Conservation (phyloP, 2,797 vertebrate genomes). For the Anguilla megastoma region DNA sequence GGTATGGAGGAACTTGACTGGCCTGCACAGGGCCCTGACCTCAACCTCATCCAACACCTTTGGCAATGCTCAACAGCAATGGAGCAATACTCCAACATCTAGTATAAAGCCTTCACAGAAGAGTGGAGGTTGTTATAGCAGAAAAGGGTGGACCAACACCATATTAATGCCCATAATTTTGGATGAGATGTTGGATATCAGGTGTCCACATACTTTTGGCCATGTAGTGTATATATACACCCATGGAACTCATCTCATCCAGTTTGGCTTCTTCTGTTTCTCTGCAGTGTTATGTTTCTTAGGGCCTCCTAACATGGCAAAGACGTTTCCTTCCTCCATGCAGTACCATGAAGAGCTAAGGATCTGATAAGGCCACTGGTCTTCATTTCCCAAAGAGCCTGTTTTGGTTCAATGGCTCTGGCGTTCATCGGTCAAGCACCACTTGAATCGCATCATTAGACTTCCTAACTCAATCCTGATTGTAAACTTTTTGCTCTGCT, state of each 20-base stretch:
- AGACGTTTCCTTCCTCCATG: neutral
- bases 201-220: too few species aligned
- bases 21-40: too few species aligned
- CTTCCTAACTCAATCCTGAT: neutral
- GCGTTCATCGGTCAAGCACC: neutral
- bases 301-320: neutral
- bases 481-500: neutral
- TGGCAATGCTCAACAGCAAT: too few species aligned
- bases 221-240: neutral
- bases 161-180: too few species aligned
- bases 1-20: too few species aligned
- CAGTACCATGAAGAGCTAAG: neutral
- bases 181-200: too few species aligned
- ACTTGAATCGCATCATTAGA: neutral
- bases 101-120: too few species aligned
- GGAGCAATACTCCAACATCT: too few species aligned
- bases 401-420: slow-evolving; percentile 58
- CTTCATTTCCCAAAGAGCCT: slow-evolving; percentile 64
- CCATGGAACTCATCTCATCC: neutral
- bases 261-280: neutral
- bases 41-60: too few species aligned
- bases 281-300: neutral
- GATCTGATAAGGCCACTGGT: slow-evolving; percentile 34
- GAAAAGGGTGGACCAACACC: too few species aligned
- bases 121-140: too few species aligned